phyloP scores from a whole-genome alignment of 2,797 vertebrate species.

The Trematomus bernacchii region DNA sequence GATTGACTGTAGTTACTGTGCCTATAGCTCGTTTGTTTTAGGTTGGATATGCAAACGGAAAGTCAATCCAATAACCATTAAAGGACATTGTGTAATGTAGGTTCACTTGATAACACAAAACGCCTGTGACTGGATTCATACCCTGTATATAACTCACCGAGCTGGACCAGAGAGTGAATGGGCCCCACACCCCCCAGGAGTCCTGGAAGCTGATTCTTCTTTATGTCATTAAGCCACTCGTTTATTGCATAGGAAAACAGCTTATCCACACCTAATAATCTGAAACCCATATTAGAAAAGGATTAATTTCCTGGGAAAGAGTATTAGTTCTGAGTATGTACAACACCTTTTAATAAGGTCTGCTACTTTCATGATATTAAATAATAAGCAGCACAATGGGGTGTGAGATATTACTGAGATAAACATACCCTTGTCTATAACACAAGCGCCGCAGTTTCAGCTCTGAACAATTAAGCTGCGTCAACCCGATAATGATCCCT shows the following conservation, averaged over 20 bases:
- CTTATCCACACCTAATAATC: constrained; percentile 96
- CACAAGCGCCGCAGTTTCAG: constrained; percentile 94
- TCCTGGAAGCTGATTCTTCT: constrained; percentile 97
- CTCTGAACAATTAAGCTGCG: constrained; percentile 97
- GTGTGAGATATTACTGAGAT: neutral
- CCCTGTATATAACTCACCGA: constrained; percentile 86
- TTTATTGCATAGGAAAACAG: constrained; percentile 95
- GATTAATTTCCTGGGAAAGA: constrained; percentile 2
- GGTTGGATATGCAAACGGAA: too few relatives aligned
- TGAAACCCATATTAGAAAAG: constrained; percentile 69
- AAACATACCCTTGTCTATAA: constrained; percentile 94
- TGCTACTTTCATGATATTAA: neutral
- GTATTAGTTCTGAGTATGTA: neutral
- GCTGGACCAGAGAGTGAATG: constrained; percentile 96
- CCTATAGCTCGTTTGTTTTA: too few relatives aligned
- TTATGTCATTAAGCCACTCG: constrained; percentile 98
- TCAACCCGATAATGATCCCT: constrained; percentile 96
- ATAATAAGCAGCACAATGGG: neutral
- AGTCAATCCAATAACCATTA: neutral
- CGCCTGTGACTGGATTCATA: neutral
- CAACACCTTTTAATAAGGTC: neutral
- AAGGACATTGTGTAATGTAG: neutral
- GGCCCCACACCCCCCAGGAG: constrained; percentile 97
- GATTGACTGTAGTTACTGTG: too few relatives aligned
- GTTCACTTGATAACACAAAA: neutral